phyloP scores from a whole-genome alignment of 92 coral and sea anemone species.

The Plumapathes pennacea region DNA sequence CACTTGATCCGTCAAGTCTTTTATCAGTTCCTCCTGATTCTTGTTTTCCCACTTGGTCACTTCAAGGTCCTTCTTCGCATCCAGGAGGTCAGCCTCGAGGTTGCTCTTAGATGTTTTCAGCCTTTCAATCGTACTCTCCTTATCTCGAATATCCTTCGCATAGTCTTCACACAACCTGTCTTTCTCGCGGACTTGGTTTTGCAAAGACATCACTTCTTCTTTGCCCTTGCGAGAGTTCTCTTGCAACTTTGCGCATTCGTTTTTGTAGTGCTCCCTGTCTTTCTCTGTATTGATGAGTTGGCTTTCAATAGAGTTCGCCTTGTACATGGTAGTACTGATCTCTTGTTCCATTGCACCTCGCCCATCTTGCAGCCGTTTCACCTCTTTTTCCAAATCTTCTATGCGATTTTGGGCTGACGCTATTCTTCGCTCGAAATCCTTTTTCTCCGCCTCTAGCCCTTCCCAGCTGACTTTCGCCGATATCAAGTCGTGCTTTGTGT shows the following conservation, averaged over 20 bases:
- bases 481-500: constrained; percentile 72
- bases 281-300: constrained; percentile 75
- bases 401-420: constrained; percentile 62
- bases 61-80: constrained; percentile 76
- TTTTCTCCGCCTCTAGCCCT: constrained; percentile 76
- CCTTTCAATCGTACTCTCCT: constrained; percentile 66
- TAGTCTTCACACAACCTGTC: constrained; percentile 72
- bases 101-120: constrained; percentile 57
- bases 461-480: constrained; percentile 71
- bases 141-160: constrained; percentile 73
- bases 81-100: constrained; percentile 75
- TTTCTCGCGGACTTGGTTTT: constrained; percentile 80
- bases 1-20: constrained; percentile 64
- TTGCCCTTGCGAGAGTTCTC: constrained; percentile 73
- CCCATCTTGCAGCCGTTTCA: constrained; percentile 72
- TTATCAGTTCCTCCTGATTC: constrained; percentile 57
- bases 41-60: constrained; percentile 72
- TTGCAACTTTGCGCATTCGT: constrained; percentile 72
- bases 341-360: constrained; percentile 82
- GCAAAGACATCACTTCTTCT: constrained; percentile 74
- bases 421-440: constrained; percentile 68
- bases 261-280: constrained; percentile 93
- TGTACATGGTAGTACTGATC: constrained; percentile 62
- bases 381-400: constrained; percentile 71
- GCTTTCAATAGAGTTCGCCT: constrained; percentile 81